A percentile compares a stretch with the other conserved stretches of the same genome.
phyloP scores from a whole-genome alignment of 2,888 invertebrate genomes.

The Dicyrtoma fusca region DNA sequence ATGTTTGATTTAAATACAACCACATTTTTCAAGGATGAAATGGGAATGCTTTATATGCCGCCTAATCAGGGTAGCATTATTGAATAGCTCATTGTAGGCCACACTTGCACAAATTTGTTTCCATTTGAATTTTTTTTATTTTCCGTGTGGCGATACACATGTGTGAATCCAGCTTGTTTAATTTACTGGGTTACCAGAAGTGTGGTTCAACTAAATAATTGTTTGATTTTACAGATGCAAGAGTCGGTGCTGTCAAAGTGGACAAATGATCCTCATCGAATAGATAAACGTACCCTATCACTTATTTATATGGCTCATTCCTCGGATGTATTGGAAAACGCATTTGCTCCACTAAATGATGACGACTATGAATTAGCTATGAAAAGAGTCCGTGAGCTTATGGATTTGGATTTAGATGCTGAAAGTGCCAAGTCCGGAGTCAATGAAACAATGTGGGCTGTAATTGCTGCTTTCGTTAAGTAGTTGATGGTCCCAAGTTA shows the following conservation, averaged over 20 bases:
- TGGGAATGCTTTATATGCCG: background rate
- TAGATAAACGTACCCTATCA: conserved; percentile 92
- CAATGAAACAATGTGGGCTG: conserved; percentile 97
- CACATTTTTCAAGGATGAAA: no score
- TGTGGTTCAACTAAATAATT: background rate
- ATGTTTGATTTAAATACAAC: no score
- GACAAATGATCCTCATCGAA: conserved; percentile 95
- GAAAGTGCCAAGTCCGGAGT: conserved; percentile 90
- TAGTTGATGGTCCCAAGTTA: conserved; percentile 59
- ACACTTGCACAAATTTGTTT: no score
- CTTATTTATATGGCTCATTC: conserved; percentile 95
- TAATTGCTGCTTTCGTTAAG: conserved; percentile 97
- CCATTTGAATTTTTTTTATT: background rate
- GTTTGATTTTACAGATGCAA: conserved; percentile 72
- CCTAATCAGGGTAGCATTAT: background rate
- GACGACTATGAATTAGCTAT: conserved; percentile 98
- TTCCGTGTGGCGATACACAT: no score
- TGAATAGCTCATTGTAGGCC: no score
- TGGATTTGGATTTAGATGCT: conserved; percentile 95
- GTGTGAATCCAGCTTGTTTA: no score
- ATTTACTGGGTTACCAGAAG: no score
- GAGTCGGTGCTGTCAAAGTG: conserved; percentile 95
- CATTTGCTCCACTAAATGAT: conserved; percentile 94
- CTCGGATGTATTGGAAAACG: conserved; percentile 98
- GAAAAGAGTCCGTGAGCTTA: conserved; percentile 91